These are phyloP conservation scores for Oncorhynchus keta DNA, from an alignment of 2,113 vertebrate species.

Conservation along the genomic window DNA sequence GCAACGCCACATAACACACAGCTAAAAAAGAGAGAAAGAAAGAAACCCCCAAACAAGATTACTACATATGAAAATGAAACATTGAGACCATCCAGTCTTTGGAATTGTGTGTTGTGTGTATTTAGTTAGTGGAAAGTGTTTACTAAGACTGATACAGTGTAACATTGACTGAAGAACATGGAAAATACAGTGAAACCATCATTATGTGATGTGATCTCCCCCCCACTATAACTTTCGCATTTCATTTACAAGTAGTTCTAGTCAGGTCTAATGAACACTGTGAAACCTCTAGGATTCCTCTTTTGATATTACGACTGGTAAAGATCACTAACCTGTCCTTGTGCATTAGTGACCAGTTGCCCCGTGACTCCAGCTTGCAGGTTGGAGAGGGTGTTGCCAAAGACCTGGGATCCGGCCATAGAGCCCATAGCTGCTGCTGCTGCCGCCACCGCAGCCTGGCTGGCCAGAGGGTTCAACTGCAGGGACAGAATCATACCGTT, in stretches of 20 bases:
- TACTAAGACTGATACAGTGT: neutral
- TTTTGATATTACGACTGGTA: neutral
- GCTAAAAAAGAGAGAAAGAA: neutral
- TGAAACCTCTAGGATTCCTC: neutral
- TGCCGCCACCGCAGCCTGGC: slow-evolving; percentile 85
- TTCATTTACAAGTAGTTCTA: neutral
- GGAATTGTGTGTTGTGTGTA: neutral
- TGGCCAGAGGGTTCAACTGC: slow-evolving; percentile 95
- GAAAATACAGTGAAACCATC: too few relatives aligned
- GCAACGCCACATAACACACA: slow-evolving; percentile 32
- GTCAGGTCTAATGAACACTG: neutral
- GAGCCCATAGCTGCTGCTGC: slow-evolving; percentile 94
- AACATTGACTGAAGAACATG: neutral
- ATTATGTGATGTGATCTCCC: too few relatives aligned
- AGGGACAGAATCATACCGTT: slow-evolving; percentile 23
- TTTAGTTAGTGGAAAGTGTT: neutral
- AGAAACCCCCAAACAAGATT: neutral
- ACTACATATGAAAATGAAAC: neutral
- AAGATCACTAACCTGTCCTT: slow-evolving; percentile 92
- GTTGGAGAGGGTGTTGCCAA: slow-evolving; percentile 91
- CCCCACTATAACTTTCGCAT: too few relatives aligned
- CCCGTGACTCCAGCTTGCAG: slow-evolving; percentile 91
- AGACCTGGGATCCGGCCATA: slow-evolving; percentile 91
- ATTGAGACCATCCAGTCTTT: neutral
- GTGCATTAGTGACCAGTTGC: slow-evolving; percentile 98